Evolutionary conservation across 1,140 invertebrate species (phyloP).

Genomic region (Tetragonula clypearis): DNA sequence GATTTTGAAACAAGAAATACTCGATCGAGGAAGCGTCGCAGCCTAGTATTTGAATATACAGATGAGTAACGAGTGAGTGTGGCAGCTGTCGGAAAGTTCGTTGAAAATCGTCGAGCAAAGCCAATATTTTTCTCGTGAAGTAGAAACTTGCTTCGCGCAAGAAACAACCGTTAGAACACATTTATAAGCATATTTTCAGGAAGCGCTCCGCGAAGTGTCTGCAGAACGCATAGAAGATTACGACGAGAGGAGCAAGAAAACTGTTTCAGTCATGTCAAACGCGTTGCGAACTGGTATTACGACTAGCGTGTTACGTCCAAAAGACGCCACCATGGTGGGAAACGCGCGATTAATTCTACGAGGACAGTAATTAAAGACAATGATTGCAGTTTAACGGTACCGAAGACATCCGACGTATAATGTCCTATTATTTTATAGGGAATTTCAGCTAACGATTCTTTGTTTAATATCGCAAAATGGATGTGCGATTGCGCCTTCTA

Average conservation of each 20-base stretch:
- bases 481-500: not conserved
- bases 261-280: not conserved
- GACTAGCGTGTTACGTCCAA: too few relatives aligned
- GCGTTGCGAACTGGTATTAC: not conserved
- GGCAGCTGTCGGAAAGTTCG: not conserved
- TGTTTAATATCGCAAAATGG: not conserved
- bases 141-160: slow-evolving; percentile 7
- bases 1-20: too few relatives aligned
- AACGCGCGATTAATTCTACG: slow-evolving; percentile 20
- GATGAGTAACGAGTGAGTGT: not conserved
- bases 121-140: not conserved
- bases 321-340: not conserved
- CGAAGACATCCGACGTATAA: not conserved
- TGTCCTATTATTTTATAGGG: not conserved
- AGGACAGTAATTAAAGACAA: slow-evolving; percentile 14
- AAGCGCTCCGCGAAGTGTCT: slow-evolving; percentile 11
- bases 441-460: not conserved
- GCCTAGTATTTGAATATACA: not conserved
- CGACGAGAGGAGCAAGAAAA: slow-evolving; percentile 23
- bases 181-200: slow-evolving; percentile 17
- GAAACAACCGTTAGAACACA: slow-evolving; percentile 21
- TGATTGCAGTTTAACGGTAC: slow-evolving; percentile 21
- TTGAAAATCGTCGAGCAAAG: not conserved
- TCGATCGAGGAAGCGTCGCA: not conserved
- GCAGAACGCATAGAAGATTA: slow-evolving; percentile 24